Evolutionary conservation across 2,888 invertebrate genomes (phyloP).

Genomic region (Drosophila paucipuncta): DNA sequence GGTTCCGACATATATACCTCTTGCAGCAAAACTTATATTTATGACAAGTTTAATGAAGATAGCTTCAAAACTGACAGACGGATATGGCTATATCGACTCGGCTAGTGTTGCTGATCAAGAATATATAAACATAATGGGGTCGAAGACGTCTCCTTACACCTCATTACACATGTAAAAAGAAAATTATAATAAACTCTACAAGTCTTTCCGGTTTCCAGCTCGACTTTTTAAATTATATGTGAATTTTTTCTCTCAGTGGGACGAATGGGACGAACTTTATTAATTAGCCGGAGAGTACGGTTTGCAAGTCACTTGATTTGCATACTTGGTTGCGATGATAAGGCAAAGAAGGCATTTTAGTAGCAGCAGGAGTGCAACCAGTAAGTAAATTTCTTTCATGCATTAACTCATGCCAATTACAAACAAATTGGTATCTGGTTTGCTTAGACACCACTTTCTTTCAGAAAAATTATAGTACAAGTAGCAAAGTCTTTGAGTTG

Average conservation of each 20-base stretch:
- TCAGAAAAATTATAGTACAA: conserved; percentile 16
- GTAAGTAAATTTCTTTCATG: conserved; percentile 24
- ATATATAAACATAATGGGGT: background rate
- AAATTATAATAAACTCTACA: background rate
- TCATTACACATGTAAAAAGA: background rate
- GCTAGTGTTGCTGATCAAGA: background rate
- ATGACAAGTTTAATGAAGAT: background rate
- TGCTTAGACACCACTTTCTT: conserved; percentile 32
- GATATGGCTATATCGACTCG: background rate
- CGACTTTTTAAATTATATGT: background rate
- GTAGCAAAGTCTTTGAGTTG: conserved; percentile 30
- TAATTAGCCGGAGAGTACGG: conserved; percentile 48
- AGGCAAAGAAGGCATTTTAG: conserved; percentile 20
- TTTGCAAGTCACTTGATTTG: conserved; percentile 60
- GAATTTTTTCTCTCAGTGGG: background rate
- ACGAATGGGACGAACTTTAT: conserved; percentile 35
- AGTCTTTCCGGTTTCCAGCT: background rate
- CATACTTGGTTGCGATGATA: conserved; percentile 53
- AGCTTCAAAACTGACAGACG: background rate
- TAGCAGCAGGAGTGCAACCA: conserved; percentile 2
- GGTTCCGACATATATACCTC: no score
- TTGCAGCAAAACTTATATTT: background rate
- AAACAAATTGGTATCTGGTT: conserved; percentile 21
- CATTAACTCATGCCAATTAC: conserved; percentile 18
- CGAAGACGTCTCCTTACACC: background rate